Conservation (phyloP, 2,888 invertebrate genomes). For the Sinohyriopsis cumingii region DNA sequence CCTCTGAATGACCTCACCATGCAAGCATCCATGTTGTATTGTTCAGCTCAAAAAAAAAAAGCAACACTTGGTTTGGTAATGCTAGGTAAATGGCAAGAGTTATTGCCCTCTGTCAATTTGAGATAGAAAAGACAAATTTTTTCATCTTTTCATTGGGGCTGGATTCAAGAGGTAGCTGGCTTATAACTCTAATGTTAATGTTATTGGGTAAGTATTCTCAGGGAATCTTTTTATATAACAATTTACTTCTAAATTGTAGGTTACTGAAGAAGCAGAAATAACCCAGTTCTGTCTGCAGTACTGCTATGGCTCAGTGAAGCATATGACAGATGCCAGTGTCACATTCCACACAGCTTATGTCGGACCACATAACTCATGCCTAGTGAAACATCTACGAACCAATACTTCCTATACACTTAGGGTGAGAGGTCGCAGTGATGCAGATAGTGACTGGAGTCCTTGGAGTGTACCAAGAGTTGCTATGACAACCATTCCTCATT, state of each 20-base stretch:
- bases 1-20: no score
- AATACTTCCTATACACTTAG: conserved; percentile 75
- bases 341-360: conserved; percentile 72
- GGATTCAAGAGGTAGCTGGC: no score
- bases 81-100: no score
- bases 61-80: no score
- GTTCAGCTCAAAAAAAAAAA: no score
- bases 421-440: conserved; percentile 74
- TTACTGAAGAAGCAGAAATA: conserved; percentile 56
- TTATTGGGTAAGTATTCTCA: no score
- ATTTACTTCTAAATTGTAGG: conserved; percentile 28
- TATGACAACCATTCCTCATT: conserved; percentile 73
- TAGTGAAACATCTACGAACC: conserved; percentile 74
- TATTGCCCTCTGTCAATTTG: no score
- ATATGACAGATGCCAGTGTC: conserved; percentile 64
- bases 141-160: no score
- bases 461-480: conserved; percentile 76
- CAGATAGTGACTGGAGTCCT: conserved; percentile 72
- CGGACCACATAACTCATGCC: conserved; percentile 73
- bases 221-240: neutral
- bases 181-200: no score
- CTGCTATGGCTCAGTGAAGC: conserved; percentile 50
- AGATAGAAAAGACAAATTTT: no score
- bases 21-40: no score
- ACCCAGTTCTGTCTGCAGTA: conserved; percentile 65